Percentiles rank a stretch among this genome's conserved stretches.
phyloP scores from a whole-genome alignment of 2,888 invertebrate species.

The Drosophila algonquin region DNA sequence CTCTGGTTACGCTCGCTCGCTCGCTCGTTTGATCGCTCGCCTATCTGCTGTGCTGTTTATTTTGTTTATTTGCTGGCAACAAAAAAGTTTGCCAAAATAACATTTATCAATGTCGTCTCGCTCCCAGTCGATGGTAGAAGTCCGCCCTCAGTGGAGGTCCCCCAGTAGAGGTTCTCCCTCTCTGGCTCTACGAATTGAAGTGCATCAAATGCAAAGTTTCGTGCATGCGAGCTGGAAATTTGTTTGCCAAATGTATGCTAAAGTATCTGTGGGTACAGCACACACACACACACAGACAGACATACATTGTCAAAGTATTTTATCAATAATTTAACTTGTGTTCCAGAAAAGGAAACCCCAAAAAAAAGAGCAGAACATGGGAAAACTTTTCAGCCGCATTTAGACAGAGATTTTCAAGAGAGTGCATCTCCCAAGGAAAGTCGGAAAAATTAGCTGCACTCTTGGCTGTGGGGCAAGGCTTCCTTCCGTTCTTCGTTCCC shows the following conservation, averaged over 20 bases:
- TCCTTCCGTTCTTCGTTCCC: not conserved
- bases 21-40: slow-evolving; percentile 14
- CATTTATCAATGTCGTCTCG: slow-evolving; percentile 68
- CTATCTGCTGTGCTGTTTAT: slow-evolving; percentile 7
- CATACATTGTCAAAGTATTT: slow-evolving; percentile 58
- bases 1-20: too few species aligned
- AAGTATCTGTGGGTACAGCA: slow-evolving; percentile 17
- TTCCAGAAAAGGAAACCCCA: slow-evolving; percentile 3
- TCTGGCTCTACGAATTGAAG: slow-evolving; percentile 47
- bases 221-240: slow-evolving; percentile 63
- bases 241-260: slow-evolving; percentile 43
- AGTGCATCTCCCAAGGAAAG: slow-evolving; percentile 13
- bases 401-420: slow-evolving; percentile 32
- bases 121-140: not conserved
- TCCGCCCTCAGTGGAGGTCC: not conserved
- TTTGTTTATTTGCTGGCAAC: slow-evolving; percentile 22
- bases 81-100: slow-evolving; percentile 59
- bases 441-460: slow-evolving; percentile 32
- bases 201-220: slow-evolving; percentile 66
- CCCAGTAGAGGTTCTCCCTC: slow-evolving; percentile 5
- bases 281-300: slow-evolving; percentile 3
- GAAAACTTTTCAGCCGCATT: slow-evolving; percentile 44
- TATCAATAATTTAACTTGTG: slow-evolving; percentile 66
- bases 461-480: not conserved
- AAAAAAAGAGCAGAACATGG: not conserved